These are phyloP conservation scores for Drosophila micromelanica DNA, from an alignment of 1,140 invertebrate genomes.

Conservation along the genomic window DNA sequence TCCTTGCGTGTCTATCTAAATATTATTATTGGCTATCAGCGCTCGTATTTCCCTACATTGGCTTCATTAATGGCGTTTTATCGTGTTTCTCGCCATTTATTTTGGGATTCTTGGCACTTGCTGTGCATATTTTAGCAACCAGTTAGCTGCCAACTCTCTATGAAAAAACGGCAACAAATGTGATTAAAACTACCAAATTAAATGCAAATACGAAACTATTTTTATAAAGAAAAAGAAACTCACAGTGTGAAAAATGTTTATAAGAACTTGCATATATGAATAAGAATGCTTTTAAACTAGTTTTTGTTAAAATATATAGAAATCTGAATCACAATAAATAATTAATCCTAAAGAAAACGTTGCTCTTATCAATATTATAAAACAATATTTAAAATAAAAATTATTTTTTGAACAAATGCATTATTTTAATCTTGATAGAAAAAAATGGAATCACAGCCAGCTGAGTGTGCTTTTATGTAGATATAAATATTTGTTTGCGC, in stretches of 20 bases:
- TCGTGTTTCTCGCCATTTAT: conserved; percentile 60
- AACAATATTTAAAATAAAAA: too few species aligned
- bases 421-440: not conserved
- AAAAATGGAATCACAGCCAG: not conserved
- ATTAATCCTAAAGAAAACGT: not conserved
- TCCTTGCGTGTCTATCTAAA: conserved; percentile 74
- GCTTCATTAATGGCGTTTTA: conserved; percentile 66
- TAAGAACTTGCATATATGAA: not conserved
- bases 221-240: not conserved
- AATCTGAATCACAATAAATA: not conserved
- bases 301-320: not conserved
- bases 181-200: conserved; percentile 61
- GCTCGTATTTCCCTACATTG: conserved; percentile 50
- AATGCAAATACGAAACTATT: conserved; percentile 37
- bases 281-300: not conserved
- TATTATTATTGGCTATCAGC: conserved; percentile 78
- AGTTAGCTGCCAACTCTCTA: conserved; percentile 23
- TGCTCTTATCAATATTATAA: too few species aligned
- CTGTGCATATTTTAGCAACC: conserved; percentile 63
- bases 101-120: conserved; percentile 48
- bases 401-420: not conserved
- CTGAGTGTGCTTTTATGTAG: not conserved
- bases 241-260: not conserved
- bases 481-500: conserved; percentile 8
- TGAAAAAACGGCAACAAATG: conserved; percentile 42